Conservation (phyloP, 2,888 invertebrate species). For the Diaphora mendica region DNA sequence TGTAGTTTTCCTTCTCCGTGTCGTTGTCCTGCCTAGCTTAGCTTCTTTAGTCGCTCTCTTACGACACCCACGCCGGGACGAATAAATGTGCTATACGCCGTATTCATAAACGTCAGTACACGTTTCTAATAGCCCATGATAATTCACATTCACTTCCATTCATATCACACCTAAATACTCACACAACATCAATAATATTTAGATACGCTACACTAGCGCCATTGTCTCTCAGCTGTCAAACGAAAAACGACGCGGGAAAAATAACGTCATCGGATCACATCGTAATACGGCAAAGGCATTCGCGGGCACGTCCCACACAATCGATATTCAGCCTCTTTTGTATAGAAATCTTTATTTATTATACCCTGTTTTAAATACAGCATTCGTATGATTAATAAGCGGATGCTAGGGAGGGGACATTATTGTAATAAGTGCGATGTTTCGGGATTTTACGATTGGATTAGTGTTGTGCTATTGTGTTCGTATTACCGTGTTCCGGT, state of each 20-base stretch:
- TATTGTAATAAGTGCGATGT: constrained; percentile 39
- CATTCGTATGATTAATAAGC: constrained; percentile 44
- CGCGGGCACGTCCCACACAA: constrained; percentile 72
- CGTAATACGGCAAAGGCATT: constrained; percentile 74
- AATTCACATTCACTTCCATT: constrained; percentile 1
- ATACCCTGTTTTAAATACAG: constrained; percentile 46
- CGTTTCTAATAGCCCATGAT: neutral
- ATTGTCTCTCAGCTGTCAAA: constrained; percentile 40
- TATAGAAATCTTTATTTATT: constrained; percentile 57
- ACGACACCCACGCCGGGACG: too few species aligned
- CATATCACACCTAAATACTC: constrained; percentile 11
- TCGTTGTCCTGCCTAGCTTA: too few species aligned
- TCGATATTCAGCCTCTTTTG: constrained; percentile 63
- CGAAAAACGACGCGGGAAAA: constrained; percentile 45
- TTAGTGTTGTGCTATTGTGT: constrained; percentile 36
- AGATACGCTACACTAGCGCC: constrained; percentile 14
- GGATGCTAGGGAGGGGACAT: constrained; percentile 48
- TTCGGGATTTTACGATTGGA: constrained; percentile 30
- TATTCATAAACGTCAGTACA: too few species aligned
- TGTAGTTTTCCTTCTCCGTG: too few species aligned
- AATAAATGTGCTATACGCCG: too few species aligned
- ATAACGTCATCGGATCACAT: constrained; percentile 58
- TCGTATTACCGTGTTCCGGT: constrained; percentile 32
- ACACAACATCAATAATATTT: constrained; percentile 23
- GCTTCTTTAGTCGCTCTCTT: too few species aligned